Base-by-base conservation (phyloP, 1,140 invertebrate species). In the Drosophila azteca region DNA sequence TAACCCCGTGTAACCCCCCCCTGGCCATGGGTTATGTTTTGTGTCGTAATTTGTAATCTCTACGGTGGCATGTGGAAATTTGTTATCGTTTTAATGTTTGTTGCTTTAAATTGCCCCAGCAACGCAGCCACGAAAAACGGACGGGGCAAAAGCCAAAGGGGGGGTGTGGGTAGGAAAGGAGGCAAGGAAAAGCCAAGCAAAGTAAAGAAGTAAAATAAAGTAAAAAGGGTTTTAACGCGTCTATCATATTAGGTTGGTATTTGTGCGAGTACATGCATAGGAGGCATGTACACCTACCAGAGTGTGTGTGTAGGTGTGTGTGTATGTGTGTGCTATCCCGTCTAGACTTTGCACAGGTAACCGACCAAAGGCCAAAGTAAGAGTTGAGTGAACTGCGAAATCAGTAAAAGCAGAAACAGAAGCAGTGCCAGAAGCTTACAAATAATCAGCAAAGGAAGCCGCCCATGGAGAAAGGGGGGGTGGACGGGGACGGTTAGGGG, bases 41-140 rank as follows among this genome's bases (percentile, higher is more conserved):
- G 75, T 83, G 79, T 79, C 79, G 79, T 82, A 83, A 83, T 82
- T 82, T 82, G 79, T 82, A 82, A 82, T 83, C 79, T 76, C 58
- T 51, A 55, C 51, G 58, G 71, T 53, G 70, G 66, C 79, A 83
- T 62, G 65, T 72, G 65, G 67, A 83, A 83, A 83, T 84, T 83
- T 79, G 80, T 83, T 84, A 83, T 84, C 80, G 80, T 83, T 83
- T 84, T 84, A 71, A 84, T 83, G 80, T 69, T 84, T 74, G 65
- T 61, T 78, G 63, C 66, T 11, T 82, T 69, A 82, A 79, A 84
- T 83, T 83, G 75, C 75, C 79, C 79, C 41, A 63, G 80, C 76
- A 79, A 79, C 70, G 61, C 70, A 54, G 55, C 44, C 45, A 62
- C 64, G 52, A 35, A 20, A 26, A 46, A 17, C 17, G 58, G 13